Base-by-base conservation (phyloP, 2,113 vertebrate genomes). In the Pachyramphus minor region DNA sequence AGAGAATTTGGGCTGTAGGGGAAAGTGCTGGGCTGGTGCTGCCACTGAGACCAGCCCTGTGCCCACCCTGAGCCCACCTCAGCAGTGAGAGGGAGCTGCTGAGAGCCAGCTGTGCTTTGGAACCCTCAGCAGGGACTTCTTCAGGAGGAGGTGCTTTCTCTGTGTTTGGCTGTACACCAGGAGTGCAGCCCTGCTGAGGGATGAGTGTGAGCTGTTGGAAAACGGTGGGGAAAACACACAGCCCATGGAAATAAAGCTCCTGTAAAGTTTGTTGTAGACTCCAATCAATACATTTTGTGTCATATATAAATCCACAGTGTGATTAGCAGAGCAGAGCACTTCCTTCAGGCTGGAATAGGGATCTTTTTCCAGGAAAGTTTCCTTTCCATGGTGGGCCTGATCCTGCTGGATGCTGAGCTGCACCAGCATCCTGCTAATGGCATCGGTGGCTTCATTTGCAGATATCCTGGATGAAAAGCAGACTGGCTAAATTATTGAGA, bases 371-470 rank as follows among this genome's bases (percentile, higher is more conserved):
- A 3, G 33, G 25, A n/a, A 81, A 75, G 27, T 73, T 94, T 89
- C 18, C 42, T 80, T 90, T 56, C 33, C 5, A 0, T n/a, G 14
- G 23, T 59, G 58, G 37, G 33, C 67, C 66, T 82, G 84, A 37
- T 89, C 77, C 37, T 62, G 0, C 41, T n/a, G 84, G 64, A 44
- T 73, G 49, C 89, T 82, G 82, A 85, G 75, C 45, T 82, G 58
- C 39, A 56, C 37, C 58, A 76, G 58, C 20, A 2, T 56, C 55
- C 76, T 3, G 3, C 55, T 52, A 63, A 35, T 76, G 91, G 35
- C 33, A 44, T 12, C 8, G 30, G 42, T 79, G 44, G 95, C 97
- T 98, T 98, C 97, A 83, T 97, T 96, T 98, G 96, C 96, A 97
- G 27, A 63, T 77, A 81, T 97, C 96, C 92, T 92, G 91, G 62